These are phyloP conservation scores for Campoletis raptor DNA, from an alignment of 2,888 invertebrate species.

Conservation along the genomic window DNA sequence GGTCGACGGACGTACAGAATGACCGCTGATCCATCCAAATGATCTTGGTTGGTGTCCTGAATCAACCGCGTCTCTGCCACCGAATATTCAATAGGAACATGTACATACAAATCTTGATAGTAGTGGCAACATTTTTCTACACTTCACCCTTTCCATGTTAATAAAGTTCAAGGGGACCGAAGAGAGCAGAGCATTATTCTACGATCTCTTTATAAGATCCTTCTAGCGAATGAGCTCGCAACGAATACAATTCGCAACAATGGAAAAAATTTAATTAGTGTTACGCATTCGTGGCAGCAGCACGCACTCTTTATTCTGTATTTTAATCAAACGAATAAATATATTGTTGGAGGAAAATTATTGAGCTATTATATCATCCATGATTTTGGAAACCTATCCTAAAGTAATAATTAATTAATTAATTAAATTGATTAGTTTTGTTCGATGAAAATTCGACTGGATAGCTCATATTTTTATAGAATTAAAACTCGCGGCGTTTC, in stretches of 20 bases:
- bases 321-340: too few relatives aligned
- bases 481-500: too few relatives aligned
- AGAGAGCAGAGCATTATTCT: not conserved
- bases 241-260: not conserved
- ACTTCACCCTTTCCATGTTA: constrained; percentile 10
- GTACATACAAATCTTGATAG: constrained; percentile 71
- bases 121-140: not conserved
- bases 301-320: too few relatives aligned
- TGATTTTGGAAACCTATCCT: too few relatives aligned
- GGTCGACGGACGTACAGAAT: constrained; percentile 70
- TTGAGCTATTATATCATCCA: too few relatives aligned
- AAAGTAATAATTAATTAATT: too few relatives aligned
- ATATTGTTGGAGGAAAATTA: too few relatives aligned
- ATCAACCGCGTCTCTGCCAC: constrained; percentile 76
- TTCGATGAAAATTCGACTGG: too few relatives aligned
- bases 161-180: constrained; percentile 13
- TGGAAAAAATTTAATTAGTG: not conserved
- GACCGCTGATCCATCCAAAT: constrained; percentile 77
- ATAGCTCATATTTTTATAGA: not conserved
- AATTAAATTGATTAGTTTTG: too few relatives aligned
- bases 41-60: constrained; percentile 76
- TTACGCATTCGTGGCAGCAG: too few relatives aligned
- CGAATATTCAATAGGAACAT: constrained; percentile 76
- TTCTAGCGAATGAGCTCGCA: not conserved
- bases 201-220: not conserved